phyloP scores from a whole-genome alignment of 2,888 invertebrate species.

The Dromius quadrimaculatus region DNA sequence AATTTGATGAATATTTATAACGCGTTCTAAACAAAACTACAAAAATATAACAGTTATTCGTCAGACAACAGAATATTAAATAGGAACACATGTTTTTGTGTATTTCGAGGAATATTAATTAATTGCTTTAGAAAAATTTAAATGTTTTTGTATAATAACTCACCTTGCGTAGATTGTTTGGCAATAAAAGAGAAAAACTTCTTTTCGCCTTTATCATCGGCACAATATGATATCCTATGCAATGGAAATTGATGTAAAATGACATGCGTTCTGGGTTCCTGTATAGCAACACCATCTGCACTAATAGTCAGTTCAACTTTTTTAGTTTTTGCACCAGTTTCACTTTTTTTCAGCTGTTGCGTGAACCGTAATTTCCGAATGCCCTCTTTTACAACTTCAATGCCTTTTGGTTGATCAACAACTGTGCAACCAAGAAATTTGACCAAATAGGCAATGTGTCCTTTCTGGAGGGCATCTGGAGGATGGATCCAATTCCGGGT shows the following conservation, averaged over 20 bases:
- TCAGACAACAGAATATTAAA: too few species aligned
- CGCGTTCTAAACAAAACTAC: too few species aligned
- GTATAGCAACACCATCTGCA: constrained; percentile 94
- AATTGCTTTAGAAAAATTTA: too few species aligned
- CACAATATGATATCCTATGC: constrained; percentile 98
- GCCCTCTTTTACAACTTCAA: constrained; percentile 97
- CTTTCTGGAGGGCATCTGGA: constrained; percentile 92
- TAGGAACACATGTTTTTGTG: too few species aligned
- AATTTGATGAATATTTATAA: too few species aligned
- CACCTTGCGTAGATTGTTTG: constrained; percentile 73
- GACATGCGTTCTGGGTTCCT: constrained; percentile 80
- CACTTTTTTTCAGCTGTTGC: constrained; percentile 91
- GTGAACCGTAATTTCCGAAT: constrained; percentile 95
- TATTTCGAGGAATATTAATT: too few species aligned
- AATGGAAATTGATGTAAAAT: constrained; percentile 96
- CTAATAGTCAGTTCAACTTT: constrained; percentile 97
- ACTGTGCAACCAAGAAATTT: constrained; percentile 97
- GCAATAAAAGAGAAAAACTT: constrained; percentile 97
- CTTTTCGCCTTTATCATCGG: constrained; percentile 98
- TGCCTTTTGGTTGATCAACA: constrained; percentile 97
- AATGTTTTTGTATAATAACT: constrained; percentile 43
- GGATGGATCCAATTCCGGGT: constrained; percentile 90
- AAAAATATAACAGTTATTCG: too few species aligned
- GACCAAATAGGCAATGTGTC: constrained; percentile 97
- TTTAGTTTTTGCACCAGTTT: constrained; percentile 90